phyloP scores from a whole-genome alignment of 2,113 vertebrate species.

The Pithys albifrons region DNA sequence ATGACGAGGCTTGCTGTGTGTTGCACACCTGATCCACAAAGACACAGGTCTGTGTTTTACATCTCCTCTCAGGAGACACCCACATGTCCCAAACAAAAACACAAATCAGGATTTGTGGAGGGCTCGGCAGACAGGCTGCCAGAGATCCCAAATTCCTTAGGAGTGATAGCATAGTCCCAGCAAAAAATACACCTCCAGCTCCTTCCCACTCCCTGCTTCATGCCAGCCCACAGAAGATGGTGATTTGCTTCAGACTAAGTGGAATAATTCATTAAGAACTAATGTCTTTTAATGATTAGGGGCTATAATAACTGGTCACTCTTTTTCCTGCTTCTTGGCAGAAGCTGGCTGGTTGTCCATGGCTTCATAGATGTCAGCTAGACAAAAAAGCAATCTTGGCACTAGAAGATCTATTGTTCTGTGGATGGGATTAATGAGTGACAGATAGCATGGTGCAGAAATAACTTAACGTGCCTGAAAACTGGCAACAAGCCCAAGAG shows the following conservation, averaged over 20 bases:
- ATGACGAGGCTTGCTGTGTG: neutral
- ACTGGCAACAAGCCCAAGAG: neutral
- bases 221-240: neutral
- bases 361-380: neutral
- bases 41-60: neutral
- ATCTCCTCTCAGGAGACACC: conserved; percentile 5
- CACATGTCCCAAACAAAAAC: neutral
- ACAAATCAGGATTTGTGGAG: neutral
- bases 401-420: neutral
- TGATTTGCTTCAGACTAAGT: neutral
- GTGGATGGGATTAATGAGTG: neutral
- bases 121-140: neutral
- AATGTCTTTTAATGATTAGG: neutral
- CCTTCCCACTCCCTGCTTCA: accelerated
- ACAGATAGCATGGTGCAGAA: neutral
- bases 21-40: conserved; percentile 50
- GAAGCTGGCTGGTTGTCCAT: neutral
- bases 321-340: neutral
- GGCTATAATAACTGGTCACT: neutral
- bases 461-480: neutral
- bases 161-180: accelerated
- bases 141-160: neutral
- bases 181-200: neutral
- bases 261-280: neutral
- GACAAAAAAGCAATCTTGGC: neutral